Evolutionary conservation across 2,888 invertebrate species (phyloP).

Genomic region (Proisotoma minuta): DNA sequence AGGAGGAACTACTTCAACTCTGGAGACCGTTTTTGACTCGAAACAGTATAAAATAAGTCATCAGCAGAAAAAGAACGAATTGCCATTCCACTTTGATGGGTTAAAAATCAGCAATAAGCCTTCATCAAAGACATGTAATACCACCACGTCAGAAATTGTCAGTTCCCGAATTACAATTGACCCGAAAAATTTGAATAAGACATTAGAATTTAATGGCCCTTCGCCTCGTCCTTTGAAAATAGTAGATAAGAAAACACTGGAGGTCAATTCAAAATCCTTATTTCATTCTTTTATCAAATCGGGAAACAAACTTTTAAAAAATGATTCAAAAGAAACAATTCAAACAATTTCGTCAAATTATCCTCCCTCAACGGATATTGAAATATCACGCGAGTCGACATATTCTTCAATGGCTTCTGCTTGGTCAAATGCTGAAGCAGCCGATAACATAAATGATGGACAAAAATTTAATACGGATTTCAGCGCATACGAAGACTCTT

Average conservation of each 20-base stretch:
- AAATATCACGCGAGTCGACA: constrained; percentile 37
- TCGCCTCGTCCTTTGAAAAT: background rate
- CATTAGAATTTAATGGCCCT: constrained; percentile 1
- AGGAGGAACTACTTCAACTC: constrained; percentile 57
- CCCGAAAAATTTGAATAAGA: constrained; percentile 3
- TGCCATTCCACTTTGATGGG: constrained; percentile 22
- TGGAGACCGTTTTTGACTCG: constrained; percentile 63
- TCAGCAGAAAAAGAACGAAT: constrained; percentile 49
- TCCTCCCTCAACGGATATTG: constrained; percentile 34
- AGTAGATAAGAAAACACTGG: background rate
- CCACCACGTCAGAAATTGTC: background rate
- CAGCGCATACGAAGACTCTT: background rate
- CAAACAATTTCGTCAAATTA: constrained; percentile 14
- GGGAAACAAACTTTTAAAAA: background rate
- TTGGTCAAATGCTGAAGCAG: constrained; percentile 34
- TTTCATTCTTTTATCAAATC: background rate
- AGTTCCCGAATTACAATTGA: background rate
- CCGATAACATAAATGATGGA: background rate
- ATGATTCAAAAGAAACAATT: constrained; percentile 6
- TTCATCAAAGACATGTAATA: constrained; percentile 3
- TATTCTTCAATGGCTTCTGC: constrained; percentile 33
- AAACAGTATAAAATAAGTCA: constrained; percentile 61
- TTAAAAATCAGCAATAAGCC: background rate
- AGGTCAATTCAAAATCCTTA: background rate
- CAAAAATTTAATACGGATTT: background rate